A percentile compares a stretch with the other conserved stretches of the same genome.
These are phyloP conservation scores for Sebastes itinus DNA, from an alignment of 2,797 vertebrate species.

Conservation along the genomic window DNA sequence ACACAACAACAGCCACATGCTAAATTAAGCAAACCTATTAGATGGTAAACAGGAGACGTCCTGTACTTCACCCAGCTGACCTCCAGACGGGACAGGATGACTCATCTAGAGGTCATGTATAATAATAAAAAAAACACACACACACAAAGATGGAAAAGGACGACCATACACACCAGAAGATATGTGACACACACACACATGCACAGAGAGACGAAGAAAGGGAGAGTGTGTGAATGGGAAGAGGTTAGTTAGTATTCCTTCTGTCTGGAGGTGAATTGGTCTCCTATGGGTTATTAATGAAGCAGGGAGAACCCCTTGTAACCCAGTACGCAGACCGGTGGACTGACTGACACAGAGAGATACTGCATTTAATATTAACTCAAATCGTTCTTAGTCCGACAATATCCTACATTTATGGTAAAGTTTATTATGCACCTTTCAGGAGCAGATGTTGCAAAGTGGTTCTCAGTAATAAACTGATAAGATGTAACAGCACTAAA, in stretches of 20 bases:
- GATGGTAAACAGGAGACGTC: slow-evolving; percentile 61
- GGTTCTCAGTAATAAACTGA: neutral
- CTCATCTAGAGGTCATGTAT: slow-evolving; percentile 61
- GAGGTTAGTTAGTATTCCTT: slow-evolving; percentile 32
- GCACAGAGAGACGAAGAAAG: slow-evolving; percentile 8
- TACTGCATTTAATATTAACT: neutral
- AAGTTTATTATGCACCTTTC: neutral
- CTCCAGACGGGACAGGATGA: slow-evolving; percentile 56
- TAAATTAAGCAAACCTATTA: slow-evolving; percentile 53
- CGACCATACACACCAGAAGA: neutral
- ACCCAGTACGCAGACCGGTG: slow-evolving; percentile 27
- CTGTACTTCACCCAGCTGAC: slow-evolving; percentile 48
- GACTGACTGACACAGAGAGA: neutral
- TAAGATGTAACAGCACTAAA: neutral
- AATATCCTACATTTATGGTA: neutral
- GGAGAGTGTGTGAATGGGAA: slow-evolving; percentile 37
- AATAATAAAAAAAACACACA: neutral
- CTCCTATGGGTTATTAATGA: slow-evolving; percentile 63
- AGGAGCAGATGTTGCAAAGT: neutral
- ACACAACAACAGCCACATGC: slow-evolving; percentile 12
- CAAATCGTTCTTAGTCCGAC: neutral
- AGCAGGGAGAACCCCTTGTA: slow-evolving; percentile 56
- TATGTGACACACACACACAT: neutral
- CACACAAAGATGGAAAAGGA: neutral
- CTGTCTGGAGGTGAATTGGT: slow-evolving; percentile 58